Conservation (phyloP, 2,797 vertebrate genomes). For the Salarias fasciatus region DNA sequence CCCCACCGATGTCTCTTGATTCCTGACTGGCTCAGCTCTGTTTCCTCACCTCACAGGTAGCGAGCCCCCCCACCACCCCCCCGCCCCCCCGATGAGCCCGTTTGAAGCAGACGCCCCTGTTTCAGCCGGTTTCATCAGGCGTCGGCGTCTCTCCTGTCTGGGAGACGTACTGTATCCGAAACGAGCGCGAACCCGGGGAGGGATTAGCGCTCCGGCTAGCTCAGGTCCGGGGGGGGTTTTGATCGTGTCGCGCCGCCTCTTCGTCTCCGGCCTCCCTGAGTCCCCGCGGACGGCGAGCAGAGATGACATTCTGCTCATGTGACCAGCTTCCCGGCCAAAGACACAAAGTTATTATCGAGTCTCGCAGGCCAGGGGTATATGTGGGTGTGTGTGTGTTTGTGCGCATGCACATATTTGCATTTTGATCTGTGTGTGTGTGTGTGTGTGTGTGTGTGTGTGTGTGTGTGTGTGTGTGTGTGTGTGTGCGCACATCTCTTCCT, state of each 20-base stretch:
- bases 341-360: constrained; percentile 54
- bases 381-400: too few species aligned
- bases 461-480: too few species aligned
- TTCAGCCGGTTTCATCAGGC: constrained; percentile 54
- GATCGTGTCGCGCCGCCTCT: constrained; percentile 24
- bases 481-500: too few species aligned
- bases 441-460: too few species aligned
- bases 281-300: constrained; percentile 37
- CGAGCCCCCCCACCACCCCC: constrained; percentile 15
- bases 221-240: constrained; percentile 43
- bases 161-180: constrained; percentile 14
- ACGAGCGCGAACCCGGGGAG: constrained; percentile 7
- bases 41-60: constrained; percentile 17
- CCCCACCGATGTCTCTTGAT: constrained; percentile 19
- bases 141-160: background rate
- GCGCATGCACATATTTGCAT: too few species aligned
- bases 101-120: too few species aligned
- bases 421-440: too few species aligned
- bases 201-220: constrained; percentile 27
- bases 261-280: background rate
- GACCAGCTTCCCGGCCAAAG: constrained; percentile 46
- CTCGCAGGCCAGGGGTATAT: constrained; percentile 5
- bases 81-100: too few species aligned
- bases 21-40: constrained; percentile 21
- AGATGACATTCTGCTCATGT: constrained; percentile 60